Evolutionary conservation across 2,113 vertebrate genomes (phyloP), one percentile per base, ranked within the genome.

Genomic region (Collichthys lucidus): DNA sequence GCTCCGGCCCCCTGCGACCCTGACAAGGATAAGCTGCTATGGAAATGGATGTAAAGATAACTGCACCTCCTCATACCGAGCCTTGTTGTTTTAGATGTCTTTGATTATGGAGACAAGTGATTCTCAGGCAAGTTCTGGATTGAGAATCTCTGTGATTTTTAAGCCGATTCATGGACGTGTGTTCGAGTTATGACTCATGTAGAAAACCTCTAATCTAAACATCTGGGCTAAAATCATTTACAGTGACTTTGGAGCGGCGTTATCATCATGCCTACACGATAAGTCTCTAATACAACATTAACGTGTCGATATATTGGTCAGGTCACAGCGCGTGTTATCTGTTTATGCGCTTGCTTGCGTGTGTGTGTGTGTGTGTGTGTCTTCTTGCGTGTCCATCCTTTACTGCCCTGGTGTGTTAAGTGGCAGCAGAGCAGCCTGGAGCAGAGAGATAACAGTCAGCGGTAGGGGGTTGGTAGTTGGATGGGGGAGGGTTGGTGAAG

Each of bases 371-470:
- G 46, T 49, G 52, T 74, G 75, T 64, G 70, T 72, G 47, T 74
- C 67, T 65, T 83, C 79, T 24, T 89, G 87, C 66, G 75, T 72
- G 90, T 88, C 89, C 88, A 86, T 80, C 44, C 87, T 86, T 92
- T 86, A 83, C 87, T 85, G 86, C 86, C 79, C 63, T 81, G 83
- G 80, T 68, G 86, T 90, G 85, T 88, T 81, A 90, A 89, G 90
- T 92, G 86, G 82, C 73, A 87, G 82, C 68, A 67, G 84, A 84
- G 88, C 86, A 85, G 92, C 92, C 92, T 91, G 92, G 79, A 86
- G 90, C 87, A 82, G 44, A 75, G 89, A 92, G 93, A 93, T 93
- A 93, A 92, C 89, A 88, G 93, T 80, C 80, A 78, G 74, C 65
- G n/a, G 77, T 49, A 4, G 42, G 69, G 79, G 71, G 63, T 53